A percentile compares a stretch with the other conserved stretches of the same genome.
These are phyloP conservation scores for Amphiprion clarkii DNA, from an alignment of 2,797 vertebrate genomes.

Conservation along the genomic window DNA sequence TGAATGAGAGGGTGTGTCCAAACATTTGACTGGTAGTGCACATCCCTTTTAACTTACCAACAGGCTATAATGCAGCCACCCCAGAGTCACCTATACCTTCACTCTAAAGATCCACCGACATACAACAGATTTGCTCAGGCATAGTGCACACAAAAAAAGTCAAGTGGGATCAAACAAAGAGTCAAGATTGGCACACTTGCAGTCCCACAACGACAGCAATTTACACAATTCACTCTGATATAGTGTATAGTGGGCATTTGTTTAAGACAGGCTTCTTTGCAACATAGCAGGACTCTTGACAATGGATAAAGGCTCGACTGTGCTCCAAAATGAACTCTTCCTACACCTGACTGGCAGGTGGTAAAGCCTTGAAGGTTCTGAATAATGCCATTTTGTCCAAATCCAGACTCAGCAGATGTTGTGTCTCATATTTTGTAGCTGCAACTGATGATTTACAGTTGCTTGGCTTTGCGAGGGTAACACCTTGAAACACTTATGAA, in stretches of 20 bases:
- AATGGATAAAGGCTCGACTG: neutral
- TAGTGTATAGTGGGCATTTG: neutral
- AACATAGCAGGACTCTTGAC: neutral
- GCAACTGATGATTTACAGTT: neutral
- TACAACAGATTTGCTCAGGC: neutral
- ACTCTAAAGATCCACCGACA: slow-evolving; percentile 4
- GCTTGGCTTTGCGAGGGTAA: neutral
- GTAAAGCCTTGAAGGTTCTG: slow-evolving; percentile 12
- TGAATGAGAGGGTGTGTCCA: too few relatives aligned
- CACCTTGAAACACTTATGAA: neutral
- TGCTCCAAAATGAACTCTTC: slow-evolving; percentile 12
- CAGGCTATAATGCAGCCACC: neutral
- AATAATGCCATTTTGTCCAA: slow-evolving; percentile 14
- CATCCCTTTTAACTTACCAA: neutral
- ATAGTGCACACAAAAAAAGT: neutral
- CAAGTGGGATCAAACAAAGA: neutral
- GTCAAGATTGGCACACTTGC: neutral
- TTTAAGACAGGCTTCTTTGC: neutral
- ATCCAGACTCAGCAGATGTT: slow-evolving; percentile 39
- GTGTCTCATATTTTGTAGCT: neutral
- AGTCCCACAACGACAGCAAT: neutral
- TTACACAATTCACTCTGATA: neutral
- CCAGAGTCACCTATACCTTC: neutral
- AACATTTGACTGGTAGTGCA: too few relatives aligned
- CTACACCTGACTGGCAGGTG: neutral